Conservation (phyloP, 2,797 vertebrate genomes). For the Huso huso region DNA sequence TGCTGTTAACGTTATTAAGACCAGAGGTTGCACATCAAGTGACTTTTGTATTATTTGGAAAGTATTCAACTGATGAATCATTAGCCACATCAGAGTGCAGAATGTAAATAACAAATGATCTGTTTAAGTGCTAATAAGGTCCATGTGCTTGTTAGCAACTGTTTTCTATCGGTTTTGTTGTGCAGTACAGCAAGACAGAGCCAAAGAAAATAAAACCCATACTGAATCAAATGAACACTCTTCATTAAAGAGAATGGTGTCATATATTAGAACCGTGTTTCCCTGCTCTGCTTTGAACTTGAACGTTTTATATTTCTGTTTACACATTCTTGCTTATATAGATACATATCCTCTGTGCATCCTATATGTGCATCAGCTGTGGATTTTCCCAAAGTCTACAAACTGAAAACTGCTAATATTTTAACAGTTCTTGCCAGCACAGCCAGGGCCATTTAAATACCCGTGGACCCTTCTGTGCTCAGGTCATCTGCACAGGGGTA, state of each 20-base stretch:
- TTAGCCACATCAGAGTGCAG: slow-evolving; percentile 16
- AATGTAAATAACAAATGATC: slow-evolving; percentile 21
- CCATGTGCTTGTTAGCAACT: slow-evolving; percentile 13
- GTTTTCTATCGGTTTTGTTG: neutral
- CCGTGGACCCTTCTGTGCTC: too few relatives aligned
- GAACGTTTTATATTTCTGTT: slow-evolving; percentile 27
- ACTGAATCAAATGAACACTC: neutral
- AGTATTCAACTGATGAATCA: slow-evolving; percentile 17
- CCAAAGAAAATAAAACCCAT: slow-evolving; percentile 1
- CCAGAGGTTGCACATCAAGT: slow-evolving; percentile 3
- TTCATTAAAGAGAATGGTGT: neutral
- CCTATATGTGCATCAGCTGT: too few relatives aligned
- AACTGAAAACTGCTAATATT: too few relatives aligned
- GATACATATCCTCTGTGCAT: too few relatives aligned
- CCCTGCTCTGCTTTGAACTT: neutral
- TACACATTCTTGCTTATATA: slow-evolving; percentile 22
- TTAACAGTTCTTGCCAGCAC: too few relatives aligned
- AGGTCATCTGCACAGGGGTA: too few relatives aligned
- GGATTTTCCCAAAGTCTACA: too few relatives aligned
- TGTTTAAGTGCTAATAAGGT: slow-evolving; percentile 17
- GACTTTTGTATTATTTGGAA: slow-evolving; percentile 6
- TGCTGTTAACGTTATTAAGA: neutral
- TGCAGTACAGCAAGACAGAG: neutral
- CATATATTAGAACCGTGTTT: neutral
- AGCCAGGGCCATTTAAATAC: too few relatives aligned